These are phyloP conservation scores for Denticeps clupeoides DNA, from an alignment of 2,797 vertebrate species.

Conservation along the genomic window DNA sequence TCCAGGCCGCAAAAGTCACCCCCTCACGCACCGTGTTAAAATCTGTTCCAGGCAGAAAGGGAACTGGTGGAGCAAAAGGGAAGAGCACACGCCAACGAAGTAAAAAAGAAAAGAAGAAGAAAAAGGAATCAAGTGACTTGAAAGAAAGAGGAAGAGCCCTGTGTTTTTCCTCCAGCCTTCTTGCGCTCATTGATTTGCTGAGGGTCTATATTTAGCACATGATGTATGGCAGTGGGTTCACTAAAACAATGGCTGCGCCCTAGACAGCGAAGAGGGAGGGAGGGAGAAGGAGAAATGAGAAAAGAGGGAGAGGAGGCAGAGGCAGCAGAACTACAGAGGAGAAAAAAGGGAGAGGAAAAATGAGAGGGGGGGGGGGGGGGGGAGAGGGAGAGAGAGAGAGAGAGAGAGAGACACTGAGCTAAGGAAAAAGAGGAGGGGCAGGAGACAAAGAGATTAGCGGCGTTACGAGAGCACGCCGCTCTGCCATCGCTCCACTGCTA, in stretches of 20 bases:
- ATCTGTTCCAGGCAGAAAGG: background rate
- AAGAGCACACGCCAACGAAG: background rate
- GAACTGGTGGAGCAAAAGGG: background rate
- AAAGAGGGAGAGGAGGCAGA: background rate
- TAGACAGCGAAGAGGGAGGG: background rate
- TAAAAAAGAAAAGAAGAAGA: background rate
- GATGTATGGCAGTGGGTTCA: slow-evolving; percentile 33
- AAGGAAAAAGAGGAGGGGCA: background rate
- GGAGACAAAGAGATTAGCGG: background rate
- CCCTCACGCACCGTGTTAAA: background rate
- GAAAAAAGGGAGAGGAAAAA: slow-evolving; percentile 1
- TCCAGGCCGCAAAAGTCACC: background rate
- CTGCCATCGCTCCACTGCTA: background rate
- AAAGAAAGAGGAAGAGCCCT: slow-evolving; percentile 7
- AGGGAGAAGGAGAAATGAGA: no score
- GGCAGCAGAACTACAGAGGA: background rate
- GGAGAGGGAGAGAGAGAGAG: background rate
- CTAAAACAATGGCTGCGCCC: slow-evolving; percentile 26
- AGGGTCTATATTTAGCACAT: slow-evolving; percentile 34
- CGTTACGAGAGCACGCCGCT: background rate
- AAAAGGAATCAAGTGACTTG: background rate
- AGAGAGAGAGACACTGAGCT: background rate
- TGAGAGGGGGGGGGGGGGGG: background rate
- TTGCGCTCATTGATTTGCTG: slow-evolving; percentile 26
- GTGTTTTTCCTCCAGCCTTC: slow-evolving; percentile 21